Conservation (phyloP, 1,140 invertebrate genomes). For the Thaumatotibia leucotreta region DNA sequence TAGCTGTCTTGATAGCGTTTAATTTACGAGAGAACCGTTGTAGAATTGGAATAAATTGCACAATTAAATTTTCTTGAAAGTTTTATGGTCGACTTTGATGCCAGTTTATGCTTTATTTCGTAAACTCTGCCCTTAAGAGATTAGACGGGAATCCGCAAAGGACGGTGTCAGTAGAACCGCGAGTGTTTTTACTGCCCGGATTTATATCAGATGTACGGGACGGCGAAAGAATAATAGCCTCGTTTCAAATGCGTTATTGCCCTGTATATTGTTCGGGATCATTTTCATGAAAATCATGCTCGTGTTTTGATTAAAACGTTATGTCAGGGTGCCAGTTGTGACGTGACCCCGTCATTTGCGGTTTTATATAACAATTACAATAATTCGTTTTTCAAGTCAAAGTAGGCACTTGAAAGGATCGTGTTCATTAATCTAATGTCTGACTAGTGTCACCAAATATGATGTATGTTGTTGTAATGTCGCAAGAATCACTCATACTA, state of each 20-base stretch:
- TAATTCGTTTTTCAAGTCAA: background rate
- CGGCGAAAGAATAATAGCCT: slow-evolving; percentile 17
- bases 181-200: slow-evolving; percentile 9
- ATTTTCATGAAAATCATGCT: slow-evolving; percentile 13
- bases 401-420: too few species aligned
- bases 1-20: background rate
- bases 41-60: slow-evolving; percentile 7
- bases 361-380: background rate
- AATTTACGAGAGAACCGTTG: background rate
- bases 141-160: slow-evolving; percentile 16
- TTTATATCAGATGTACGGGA: slow-evolving; percentile 2
- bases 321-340: background rate
- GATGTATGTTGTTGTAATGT: slow-evolving; percentile 7
- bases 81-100: background rate
- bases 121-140: slow-evolving; percentile 6
- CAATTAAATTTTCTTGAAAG: slow-evolving; percentile 13
- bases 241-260: slow-evolving; percentile 17
- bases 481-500: slow-evolving; percentile 9
- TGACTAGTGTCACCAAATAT: background rate
- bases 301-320: background rate
- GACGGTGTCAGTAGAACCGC: slow-evolving; percentile 10
- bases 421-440: slow-evolving; percentile 3
- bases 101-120: slow-evolving; percentile 9
- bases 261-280: slow-evolving; percentile 13
- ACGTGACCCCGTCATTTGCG: background rate